Percentiles rank a stretch among this genome's conserved stretches.
phyloP scores from a whole-genome alignment of 2,113 vertebrate species.

The Myiopsitta monachus region DNA sequence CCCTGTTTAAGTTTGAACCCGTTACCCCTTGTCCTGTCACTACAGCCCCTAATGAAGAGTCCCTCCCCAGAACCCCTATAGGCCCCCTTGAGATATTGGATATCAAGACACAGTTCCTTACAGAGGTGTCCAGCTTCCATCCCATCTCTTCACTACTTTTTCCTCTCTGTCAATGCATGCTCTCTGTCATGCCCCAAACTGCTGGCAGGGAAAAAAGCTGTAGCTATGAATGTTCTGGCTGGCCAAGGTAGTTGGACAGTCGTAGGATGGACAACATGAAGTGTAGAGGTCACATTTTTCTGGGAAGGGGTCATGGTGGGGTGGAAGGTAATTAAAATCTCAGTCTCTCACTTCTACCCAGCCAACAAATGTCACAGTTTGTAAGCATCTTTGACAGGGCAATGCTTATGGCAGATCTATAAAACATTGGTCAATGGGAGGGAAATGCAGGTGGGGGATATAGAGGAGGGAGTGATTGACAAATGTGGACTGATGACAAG shows the following conservation, averaged over 20 bases:
- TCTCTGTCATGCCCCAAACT: neutral
- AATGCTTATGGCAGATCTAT: neutral
- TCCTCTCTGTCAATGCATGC: neutral
- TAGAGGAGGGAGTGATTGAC: neutral
- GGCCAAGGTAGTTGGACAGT: accelerated
- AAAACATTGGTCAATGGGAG: neutral
- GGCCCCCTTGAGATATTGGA: too few relatives aligned
- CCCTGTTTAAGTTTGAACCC: too few relatives aligned
- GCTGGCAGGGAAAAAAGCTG: neutral
- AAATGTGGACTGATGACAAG: neutral
- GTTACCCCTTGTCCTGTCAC: too few relatives aligned
- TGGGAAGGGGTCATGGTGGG: neutral
- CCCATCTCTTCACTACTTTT: neutral
- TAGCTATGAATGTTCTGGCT: neutral
- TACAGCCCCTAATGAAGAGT: too few relatives aligned
- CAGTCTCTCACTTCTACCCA: neutral
- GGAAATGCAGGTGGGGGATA: neutral
- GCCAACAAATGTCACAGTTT: neutral
- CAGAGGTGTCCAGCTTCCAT: neutral
- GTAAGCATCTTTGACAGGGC: neutral
- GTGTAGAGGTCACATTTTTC: neutral
- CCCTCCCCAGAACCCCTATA: too few relatives aligned
- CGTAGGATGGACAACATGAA: neutral
- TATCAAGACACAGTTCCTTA: neutral
- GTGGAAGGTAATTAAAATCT: neutral